Percentiles rank a stretch among this genome's conserved stretches.
Evolutionary conservation across 2,888 invertebrate species (phyloP).

Genomic region (Geotrupes spiniger): DNA sequence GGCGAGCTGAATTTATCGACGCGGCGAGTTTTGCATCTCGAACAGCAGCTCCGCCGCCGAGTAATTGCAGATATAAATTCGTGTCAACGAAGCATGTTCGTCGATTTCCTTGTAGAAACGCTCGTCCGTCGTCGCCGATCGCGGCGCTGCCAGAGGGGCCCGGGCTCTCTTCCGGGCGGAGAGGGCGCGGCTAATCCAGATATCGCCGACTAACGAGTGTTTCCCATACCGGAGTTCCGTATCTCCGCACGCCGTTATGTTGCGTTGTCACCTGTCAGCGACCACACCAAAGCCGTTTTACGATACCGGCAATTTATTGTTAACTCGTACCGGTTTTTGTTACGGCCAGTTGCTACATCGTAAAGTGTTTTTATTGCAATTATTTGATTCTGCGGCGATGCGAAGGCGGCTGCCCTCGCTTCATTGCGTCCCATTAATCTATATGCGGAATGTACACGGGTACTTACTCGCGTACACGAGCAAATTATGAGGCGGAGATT

Average conservation of each 20-base stretch:
- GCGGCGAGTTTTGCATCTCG: too few relatives aligned
- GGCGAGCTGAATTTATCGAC: too few relatives aligned
- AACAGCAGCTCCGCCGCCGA: too few relatives aligned
- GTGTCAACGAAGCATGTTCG: too few relatives aligned
- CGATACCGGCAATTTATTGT: slow-evolving; percentile 28
- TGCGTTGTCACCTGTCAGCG: slow-evolving; percentile 30
- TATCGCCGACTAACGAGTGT: slow-evolving; percentile 12
- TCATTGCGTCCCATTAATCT: slow-evolving; percentile 22
- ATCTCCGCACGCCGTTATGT: slow-evolving; percentile 23
- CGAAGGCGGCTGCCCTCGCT: slow-evolving; percentile 25
- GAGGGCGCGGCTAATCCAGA: not conserved
- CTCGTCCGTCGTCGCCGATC: too few relatives aligned
- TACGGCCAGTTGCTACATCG: slow-evolving; percentile 24
- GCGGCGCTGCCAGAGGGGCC: too few relatives aligned
- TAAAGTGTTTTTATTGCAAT: slow-evolving; percentile 26
- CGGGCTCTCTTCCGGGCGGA: too few relatives aligned
- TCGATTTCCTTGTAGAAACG: too few relatives aligned
- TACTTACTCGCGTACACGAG: slow-evolving; percentile 10
- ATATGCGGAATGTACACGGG: slow-evolving; percentile 6
- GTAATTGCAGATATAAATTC: too few relatives aligned
- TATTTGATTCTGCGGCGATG: slow-evolving; percentile 24
- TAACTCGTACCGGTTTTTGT: slow-evolving; percentile 27
- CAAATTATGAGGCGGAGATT: slow-evolving; percentile 21
- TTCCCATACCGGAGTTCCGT: slow-evolving; percentile 18
- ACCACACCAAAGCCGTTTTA: slow-evolving; percentile 30